Evolutionary conservation across 2,888 invertebrate species (phyloP).

Genomic region (Endotricha flammealis): DNA sequence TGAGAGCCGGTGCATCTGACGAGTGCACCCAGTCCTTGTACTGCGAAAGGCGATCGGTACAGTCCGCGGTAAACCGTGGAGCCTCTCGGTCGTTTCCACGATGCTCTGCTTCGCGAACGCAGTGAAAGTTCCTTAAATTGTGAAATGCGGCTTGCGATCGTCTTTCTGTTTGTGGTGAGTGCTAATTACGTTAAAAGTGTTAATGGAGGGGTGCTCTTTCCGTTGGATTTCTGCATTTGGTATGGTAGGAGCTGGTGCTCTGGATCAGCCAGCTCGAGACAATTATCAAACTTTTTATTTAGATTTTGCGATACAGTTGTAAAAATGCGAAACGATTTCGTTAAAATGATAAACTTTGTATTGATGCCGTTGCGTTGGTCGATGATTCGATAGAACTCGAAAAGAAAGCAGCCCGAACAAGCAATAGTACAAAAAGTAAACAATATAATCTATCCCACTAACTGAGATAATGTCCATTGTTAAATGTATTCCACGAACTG

Average conservation of each 20-base stretch:
- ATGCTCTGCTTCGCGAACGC: slow-evolving; percentile 53
- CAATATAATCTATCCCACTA: not conserved
- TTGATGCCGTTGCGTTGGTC: too few relatives aligned
- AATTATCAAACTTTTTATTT: too few relatives aligned
- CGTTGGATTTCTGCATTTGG: slow-evolving; percentile 23
- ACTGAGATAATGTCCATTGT: slow-evolving; percentile 24
- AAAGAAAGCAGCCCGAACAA: slow-evolving; percentile 4
- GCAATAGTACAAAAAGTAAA: slow-evolving; percentile 13
- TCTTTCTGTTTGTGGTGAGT: slow-evolving; percentile 76
- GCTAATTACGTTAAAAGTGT: slow-evolving; percentile 62
- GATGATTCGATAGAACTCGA: not conserved
- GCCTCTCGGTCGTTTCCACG: slow-evolving; percentile 48
- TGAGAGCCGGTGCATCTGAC: slow-evolving; percentile 38
- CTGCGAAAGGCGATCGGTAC: slow-evolving; percentile 38
- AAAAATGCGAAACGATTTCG: too few relatives aligned
- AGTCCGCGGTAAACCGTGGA: slow-evolving; percentile 57
- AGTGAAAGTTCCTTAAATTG: slow-evolving; percentile 73
- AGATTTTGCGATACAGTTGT: too few relatives aligned
- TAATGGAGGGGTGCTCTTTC: slow-evolving; percentile 49
- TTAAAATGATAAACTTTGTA: too few relatives aligned
- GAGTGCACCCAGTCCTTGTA: slow-evolving; percentile 56
- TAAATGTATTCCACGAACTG: slow-evolving; percentile 27
- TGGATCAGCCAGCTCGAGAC: too few relatives aligned
- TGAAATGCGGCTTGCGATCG: slow-evolving; percentile 71
- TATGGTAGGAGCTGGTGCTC: slow-evolving; percentile 23